Conservation (phyloP, 2,113 vertebrate genomes). For the Sebastes schlegelii region DNA sequence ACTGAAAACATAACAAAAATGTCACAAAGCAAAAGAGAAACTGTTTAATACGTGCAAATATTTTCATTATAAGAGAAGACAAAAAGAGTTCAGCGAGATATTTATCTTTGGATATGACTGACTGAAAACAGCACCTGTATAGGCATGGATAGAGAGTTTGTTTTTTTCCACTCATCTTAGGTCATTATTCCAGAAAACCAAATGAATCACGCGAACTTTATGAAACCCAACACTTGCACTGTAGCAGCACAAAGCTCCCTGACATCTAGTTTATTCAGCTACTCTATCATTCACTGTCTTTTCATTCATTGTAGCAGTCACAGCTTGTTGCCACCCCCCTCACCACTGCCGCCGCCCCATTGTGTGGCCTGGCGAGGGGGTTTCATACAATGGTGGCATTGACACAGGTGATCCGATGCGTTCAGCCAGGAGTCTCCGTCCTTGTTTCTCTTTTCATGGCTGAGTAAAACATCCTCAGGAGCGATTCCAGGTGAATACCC, state of each 20-base stretch:
- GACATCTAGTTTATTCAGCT: constrained; percentile 70
- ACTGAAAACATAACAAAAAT: constrained; percentile 21
- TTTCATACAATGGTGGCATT: constrained; percentile 79
- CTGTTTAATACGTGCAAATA: constrained; percentile 32
- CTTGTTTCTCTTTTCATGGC: constrained; percentile 73
- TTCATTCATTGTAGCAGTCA: constrained; percentile 75
- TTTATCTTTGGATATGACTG: constrained; percentile 42
- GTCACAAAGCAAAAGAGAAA: constrained; percentile 14
- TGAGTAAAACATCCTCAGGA: constrained; percentile 70
- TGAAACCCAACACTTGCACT: constrained; percentile 37
- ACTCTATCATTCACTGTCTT: constrained; percentile 61
- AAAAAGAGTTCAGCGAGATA: constrained; percentile 26
- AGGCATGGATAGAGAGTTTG: constrained; percentile 6
- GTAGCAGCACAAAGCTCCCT: constrained; percentile 58
- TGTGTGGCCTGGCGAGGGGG: constrained; percentile 65
- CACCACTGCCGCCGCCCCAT: constrained; percentile 49
- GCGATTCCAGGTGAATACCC: constrained; percentile 69
- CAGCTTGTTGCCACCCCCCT: constrained; percentile 69
- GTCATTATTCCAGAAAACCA: constrained; percentile 34
- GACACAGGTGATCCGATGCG: constrained; percentile 78
- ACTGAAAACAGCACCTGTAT: constrained; percentile 64
- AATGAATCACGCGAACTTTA: constrained; percentile 56
- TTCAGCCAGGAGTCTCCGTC: constrained; percentile 64
- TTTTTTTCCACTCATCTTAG: constrained; percentile 19
- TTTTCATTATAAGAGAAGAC: constrained; percentile 28